Evolutionary conservation across 2,113 vertebrate species (phyloP).

Genomic region (Amphiprion ocellaris): DNA sequence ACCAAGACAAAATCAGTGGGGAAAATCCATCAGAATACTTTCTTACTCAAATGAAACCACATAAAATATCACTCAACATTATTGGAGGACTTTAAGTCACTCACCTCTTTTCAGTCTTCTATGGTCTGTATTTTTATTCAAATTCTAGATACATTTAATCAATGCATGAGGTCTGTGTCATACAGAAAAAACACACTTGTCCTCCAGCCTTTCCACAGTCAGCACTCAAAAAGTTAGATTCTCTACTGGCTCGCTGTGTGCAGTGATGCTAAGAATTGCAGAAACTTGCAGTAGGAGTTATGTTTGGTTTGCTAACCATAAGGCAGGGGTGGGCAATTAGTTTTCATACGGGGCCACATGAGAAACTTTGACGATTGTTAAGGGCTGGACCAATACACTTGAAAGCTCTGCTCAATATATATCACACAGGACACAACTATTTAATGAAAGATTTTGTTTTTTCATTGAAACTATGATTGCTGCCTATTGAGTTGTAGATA

Average conservation of each 20-base stretch:
- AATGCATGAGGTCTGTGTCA: conserved; percentile 16
- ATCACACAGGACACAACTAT: too few species aligned
- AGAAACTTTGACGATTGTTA: too few species aligned
- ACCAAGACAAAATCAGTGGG: neutral
- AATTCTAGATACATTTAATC: conserved; percentile 31
- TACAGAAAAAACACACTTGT: conserved; percentile 46
- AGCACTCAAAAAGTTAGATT: conserved; percentile 43
- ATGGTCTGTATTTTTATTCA: conserved; percentile 1
- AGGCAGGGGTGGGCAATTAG: too few species aligned
- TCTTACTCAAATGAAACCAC: neutral
- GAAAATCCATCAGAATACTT: neutral
- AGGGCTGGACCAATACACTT: too few species aligned
- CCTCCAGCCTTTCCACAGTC: neutral
- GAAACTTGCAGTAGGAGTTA: neutral
- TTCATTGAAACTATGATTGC: too few species aligned
- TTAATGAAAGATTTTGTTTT: too few species aligned
- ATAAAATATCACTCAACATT: neutral
- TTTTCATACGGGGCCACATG: too few species aligned
- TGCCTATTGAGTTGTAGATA: too few species aligned
- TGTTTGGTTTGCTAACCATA: neutral
- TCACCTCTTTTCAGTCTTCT: neutral
- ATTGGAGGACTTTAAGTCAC: neutral
- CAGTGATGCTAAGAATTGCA: neutral
- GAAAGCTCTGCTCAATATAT: too few species aligned
- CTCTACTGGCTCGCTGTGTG: conserved; percentile 19